Evolutionary conservation across 2,888 invertebrate species (phyloP), one percentile per base, ranked within the genome.

Genomic region (Perdita meconis): DNA sequence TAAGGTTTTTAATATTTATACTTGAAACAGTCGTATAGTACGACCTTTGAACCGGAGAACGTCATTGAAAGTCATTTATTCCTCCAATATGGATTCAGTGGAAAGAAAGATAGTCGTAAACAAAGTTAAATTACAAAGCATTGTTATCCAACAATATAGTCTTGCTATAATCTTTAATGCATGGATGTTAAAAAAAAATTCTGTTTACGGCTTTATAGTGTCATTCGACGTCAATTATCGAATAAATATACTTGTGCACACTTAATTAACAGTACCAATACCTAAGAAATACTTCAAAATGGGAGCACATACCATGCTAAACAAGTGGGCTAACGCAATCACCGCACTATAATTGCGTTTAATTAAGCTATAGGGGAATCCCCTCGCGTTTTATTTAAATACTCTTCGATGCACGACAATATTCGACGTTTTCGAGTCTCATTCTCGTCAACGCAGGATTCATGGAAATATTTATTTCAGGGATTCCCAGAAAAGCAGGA

Each of bases 251-350:
- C 22, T 36, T 50, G 12, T 38, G n/a, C 24, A n/a, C 16, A 30
- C 13, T n/a, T n/a, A n/a, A n/a, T n/a, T n/a, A n/a, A n/a, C n/a
- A n/a, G n/a, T n/a, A n/a, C n/a, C n/a, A n/a, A n/a, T n/a, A n/a
- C n/a, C n/a, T n/a, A n/a, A n/a, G n/a, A n/a, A n/a, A n/a, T n/a
- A n/a, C n/a, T n/a, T n/a, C n/a, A n/a, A n/a, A n/a, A n/a, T n/a
- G n/a, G n/a, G n/a, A n/a, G n/a, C n/a, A n/a, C n/a, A n/a, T n/a
- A n/a, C n/a, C 56, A 63, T 42, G 30, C 63, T 63, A 57, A 74
- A 57, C 70, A 73, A 74, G 36, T 73, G 51, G 69, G 19, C 16
- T 42, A 51, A 36, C 26, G 47, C 61, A 61, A 44, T 47, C 63
- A 4, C 5, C 22, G 57, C 19, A 10, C 42, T 40, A 30, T 73